Evolutionary conservation across 2,888 invertebrate genomes (phyloP), one percentile per base, ranked within the genome.

Genomic region (Adela reaumurella): DNA sequence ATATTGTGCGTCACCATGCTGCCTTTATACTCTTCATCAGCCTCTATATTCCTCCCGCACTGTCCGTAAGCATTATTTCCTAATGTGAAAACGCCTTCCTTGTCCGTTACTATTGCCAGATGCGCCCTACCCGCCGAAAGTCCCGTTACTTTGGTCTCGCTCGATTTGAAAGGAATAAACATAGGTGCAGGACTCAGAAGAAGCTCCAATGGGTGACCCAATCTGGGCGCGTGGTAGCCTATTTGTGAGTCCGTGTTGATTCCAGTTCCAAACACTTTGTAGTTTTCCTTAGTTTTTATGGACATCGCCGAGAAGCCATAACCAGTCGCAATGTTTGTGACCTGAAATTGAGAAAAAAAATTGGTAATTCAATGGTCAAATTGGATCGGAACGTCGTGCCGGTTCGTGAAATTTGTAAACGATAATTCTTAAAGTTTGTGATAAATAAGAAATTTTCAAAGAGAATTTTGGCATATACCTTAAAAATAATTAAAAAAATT

Each of bases 11-110:
- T 77, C 8, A 83, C 74, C 63, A 83, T 82, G 58, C 85, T 89
- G 4, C 83, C 83, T 44, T 63, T 68, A 59, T 92, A 94, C 48
- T 88, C 79, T 66, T 97, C 96, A 50, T 87, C 81, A 3, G 82
- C 67, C 53, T 93, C 84, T 50, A 95, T 84, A 49, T 82, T 82
- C 47, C 96, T 79, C 0, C 94, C 97, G 67, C 97, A 97, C 65
- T 97, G 97, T 0, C 97, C 97, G 63, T 91, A 94, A 0, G 90
- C 83, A 70, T 98, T 98, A 67, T 94, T 94, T 1, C 97, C 97
- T 49, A 96, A 68, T 16, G 89, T 84, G 63, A 88, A 95, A 0
- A 92, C 83, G 2, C 90, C 92, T 64, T 92, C 92, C 49, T 81
- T 83, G 55, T 87, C 84, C 0, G 94, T 92, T 16, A 94, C 70